Evolutionary conservation across 37 sponge, comb jelly and placozoan species (phyloP), one percentile per base, ranked within the genome.

Genomic region (Aplysina aerophoba): DNA sequence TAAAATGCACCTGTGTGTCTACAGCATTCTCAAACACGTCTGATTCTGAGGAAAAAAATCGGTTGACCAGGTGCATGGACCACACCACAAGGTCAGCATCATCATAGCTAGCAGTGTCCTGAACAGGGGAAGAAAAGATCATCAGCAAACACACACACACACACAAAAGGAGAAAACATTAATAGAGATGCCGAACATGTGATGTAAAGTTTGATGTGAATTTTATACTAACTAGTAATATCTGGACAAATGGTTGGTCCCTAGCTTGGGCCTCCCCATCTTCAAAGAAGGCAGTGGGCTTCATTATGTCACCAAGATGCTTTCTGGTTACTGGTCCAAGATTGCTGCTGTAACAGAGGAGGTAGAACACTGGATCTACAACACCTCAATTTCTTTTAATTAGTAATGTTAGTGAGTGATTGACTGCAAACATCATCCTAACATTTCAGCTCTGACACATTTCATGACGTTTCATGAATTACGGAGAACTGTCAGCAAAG

Each of bases 61-160:
- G 55, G 73, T 86, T 87, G 27, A 93, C 79, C 24, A 93, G 80
- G 27, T 73, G 72, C 36, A 93, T 58, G 15, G 91, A 90, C 30
- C 59, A 44, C 28, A 59, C 60, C 15, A 90, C 72, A 61, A 93
- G 50, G 17, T 85, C 83, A 58, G 88, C 81, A 36, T 69, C 27
- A 0, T 88, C 58, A 83, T 93, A 90, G 36, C 59, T 24, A 22
- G 91, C 54, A 12, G 90, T 60, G 62, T 93, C 94, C 86, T 85
- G 67, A 33, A 13, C n/a, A 28, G 30, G 15, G 53, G 24, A 78
- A 50, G 38, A 78, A 19, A 38, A 40, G 21, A 1, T 28, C 39
- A 22, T 4, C 14, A 4, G 24, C 11, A 2, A 62, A 62, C 5
- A 58, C 17, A 58, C 59, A 58, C 15, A 58, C 17, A 44, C 50